Conservation (phyloP, 1,140 invertebrate species). For the Drosophila kikkawai region DNA sequence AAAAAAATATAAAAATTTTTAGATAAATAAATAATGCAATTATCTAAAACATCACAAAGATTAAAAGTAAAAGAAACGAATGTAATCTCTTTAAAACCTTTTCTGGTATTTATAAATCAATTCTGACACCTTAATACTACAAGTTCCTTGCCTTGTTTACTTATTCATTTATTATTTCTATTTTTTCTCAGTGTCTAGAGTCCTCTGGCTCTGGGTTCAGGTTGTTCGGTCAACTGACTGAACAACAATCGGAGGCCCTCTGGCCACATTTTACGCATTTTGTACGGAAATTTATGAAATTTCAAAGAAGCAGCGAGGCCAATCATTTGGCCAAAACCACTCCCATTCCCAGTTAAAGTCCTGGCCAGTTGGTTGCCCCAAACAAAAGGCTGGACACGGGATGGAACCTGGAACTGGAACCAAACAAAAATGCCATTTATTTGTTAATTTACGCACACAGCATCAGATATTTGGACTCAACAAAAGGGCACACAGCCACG, state of each 20-base stretch:
- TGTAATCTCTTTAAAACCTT: not conserved
- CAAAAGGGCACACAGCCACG: conserved; percentile 42
- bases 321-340: conserved; percentile 45
- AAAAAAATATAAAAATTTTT: not conserved
- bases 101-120: not conserved
- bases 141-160: no score
- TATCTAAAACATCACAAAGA: not conserved
- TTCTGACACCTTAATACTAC: not conserved
- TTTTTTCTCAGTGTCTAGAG: not conserved
- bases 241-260: conserved; percentile 13
- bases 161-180: no score
- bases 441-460: conserved; percentile 81
- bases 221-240: conserved; percentile 38
- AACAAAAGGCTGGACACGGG: conserved; percentile 38
- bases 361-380: not conserved
- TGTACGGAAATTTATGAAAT: conserved; percentile 76
- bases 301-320: conserved; percentile 60
- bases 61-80: no score
- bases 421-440: conserved; percentile 77
- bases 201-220: not conserved
- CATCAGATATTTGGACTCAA: conserved; percentile 76
- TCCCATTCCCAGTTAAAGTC: conserved; percentile 1
- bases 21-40: not conserved
- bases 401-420: not conserved
- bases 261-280: conserved; percentile 75